Conservation (phyloP, 2,113 vertebrate species). For the Clarias batrachus region DNA sequence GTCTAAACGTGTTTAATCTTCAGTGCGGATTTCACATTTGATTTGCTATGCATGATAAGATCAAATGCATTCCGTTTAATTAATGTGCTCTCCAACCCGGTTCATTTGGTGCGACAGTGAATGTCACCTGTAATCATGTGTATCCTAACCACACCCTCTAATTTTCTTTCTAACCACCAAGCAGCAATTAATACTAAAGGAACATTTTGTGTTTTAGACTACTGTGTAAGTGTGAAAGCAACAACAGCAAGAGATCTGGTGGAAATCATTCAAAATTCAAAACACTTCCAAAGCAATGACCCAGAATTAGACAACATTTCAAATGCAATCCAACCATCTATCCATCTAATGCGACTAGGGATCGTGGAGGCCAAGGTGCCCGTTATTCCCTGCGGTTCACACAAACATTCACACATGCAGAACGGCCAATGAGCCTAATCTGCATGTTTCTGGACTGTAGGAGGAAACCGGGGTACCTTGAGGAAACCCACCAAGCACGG, state of each 20-base stretch:
- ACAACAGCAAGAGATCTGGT: not conserved
- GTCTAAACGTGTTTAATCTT: no score
- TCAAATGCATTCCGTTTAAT: not conserved
- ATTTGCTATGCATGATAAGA: not conserved
- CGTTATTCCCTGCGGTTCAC: no score
- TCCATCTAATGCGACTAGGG: no score
- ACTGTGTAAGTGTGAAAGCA: not conserved
- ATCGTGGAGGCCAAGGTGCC: no score
- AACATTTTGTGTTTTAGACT: not conserved
- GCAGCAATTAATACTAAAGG: not conserved
- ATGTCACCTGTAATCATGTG: not conserved
- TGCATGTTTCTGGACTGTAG: no score
- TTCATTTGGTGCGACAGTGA: not conserved
- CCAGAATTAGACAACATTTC: not conserved
- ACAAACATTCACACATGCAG: no score
- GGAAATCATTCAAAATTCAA: not conserved
- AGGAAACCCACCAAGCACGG: no score
- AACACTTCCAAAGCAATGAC: not conserved
- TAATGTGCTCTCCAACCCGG: not conserved
- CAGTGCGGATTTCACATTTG: no score
- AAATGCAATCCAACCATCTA: not conserved
- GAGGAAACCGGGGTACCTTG: no score
- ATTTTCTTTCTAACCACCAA: not conserved
- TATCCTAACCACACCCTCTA: constrained; percentile 22
- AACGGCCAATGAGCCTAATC: no score